A percentile compares a stretch with the other conserved stretches of the same genome.
These are phyloP conservation scores for Pelecanus crispus DNA, from an alignment of 2,113 vertebrate species.

Conservation along the genomic window DNA sequence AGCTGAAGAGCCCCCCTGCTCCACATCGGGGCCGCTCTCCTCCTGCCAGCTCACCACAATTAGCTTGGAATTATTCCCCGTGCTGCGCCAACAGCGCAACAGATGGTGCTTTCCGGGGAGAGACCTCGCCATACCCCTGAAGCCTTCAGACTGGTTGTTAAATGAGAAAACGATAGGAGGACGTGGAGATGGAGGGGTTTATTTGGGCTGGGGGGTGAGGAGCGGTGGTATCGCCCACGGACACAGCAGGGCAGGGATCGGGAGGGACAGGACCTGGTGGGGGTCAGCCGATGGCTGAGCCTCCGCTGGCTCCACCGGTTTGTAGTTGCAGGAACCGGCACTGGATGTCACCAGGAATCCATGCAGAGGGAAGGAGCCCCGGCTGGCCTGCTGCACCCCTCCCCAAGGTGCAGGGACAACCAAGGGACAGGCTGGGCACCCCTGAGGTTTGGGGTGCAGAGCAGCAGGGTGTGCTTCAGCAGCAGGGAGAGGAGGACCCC, in stretches of 20 bases:
- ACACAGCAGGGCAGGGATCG: neutral
- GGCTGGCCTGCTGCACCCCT: neutral
- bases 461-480: neutral
- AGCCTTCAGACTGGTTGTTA: neutral
- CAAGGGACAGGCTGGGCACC: too few species aligned
- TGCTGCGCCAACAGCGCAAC: accelerated
- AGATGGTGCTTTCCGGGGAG: neutral
- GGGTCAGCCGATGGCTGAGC: too few species aligned
- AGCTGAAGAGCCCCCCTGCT: too few species aligned
- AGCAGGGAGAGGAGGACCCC: neutral
- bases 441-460: accelerated
- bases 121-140: accelerated
- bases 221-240: accelerated
- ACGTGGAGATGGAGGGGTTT: accelerated
- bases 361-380: neutral
- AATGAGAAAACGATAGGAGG: accelerated
- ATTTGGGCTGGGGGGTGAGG: neutral
- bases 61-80: accelerated
- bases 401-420: neutral
- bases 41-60: too few species aligned
- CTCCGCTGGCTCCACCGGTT: accelerated
- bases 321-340: neutral
- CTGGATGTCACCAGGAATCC: neutral
- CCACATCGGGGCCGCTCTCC: neutral
- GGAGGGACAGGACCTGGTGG: accelerated